Percentiles rank a stretch among this genome's conserved stretches.
Conservation (phyloP, 2,113 vertebrate species). For the Mellivora capensis region DNA sequence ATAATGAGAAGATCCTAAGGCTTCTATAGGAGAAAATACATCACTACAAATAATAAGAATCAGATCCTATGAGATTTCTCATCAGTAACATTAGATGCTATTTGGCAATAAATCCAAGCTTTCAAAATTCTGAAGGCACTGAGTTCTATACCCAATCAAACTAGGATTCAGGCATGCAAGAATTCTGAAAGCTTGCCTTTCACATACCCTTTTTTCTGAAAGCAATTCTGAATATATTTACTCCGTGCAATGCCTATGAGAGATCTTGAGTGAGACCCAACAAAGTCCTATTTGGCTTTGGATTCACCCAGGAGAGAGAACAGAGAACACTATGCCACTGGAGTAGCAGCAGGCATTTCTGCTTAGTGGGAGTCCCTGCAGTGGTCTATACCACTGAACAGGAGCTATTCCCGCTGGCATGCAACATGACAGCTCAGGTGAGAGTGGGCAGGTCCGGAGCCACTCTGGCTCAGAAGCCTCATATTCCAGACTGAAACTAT, state of each 20-base stretch:
- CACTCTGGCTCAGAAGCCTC: background rate
- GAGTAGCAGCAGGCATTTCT: background rate
- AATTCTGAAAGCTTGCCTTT: slow-evolving; percentile 25
- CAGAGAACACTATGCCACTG: background rate
- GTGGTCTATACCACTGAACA: background rate
- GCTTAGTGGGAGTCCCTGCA: background rate
- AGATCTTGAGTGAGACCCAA: background rate
- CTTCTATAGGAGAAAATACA: background rate
- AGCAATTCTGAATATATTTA: background rate
- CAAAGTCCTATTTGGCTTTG: background rate
- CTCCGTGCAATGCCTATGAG: background rate
- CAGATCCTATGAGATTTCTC: background rate
- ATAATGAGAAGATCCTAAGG: background rate
- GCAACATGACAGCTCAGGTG: background rate
- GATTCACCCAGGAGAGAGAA: background rate
- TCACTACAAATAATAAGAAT: background rate
- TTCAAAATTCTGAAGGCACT: slow-evolving; percentile 2
- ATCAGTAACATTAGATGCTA: background rate
- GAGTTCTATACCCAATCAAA: background rate
- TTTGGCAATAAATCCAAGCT: background rate
- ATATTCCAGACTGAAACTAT: background rate
- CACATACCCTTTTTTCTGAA: background rate
- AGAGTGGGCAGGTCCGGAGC: background rate
- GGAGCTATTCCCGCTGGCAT: background rate
- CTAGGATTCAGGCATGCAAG: background rate